Conservation (phyloP, 2,888 invertebrate genomes). For the Oscheius sp. region DNA sequence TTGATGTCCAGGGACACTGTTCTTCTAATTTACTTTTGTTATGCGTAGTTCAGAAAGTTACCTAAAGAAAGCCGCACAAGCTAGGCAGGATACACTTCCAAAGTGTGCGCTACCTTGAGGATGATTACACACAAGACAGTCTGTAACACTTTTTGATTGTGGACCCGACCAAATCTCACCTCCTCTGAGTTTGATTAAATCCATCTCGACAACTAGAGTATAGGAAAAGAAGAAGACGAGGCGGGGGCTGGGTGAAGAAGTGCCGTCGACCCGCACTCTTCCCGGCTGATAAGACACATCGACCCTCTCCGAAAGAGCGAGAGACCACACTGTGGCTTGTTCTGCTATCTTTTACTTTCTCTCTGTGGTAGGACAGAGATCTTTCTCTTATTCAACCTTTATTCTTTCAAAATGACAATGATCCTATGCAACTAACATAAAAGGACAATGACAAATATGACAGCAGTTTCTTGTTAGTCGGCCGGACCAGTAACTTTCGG, state of each 20-base stretch:
- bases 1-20: slow-evolving; percentile 56
- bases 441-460: not conserved
- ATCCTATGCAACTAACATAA: not conserved
- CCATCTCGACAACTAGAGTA: slow-evolving; percentile 33
- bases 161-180: slow-evolving; percentile 1
- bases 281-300: slow-evolving; percentile 25
- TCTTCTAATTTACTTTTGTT: slow-evolving; percentile 23
- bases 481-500: slow-evolving; percentile 21
- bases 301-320: not conserved
- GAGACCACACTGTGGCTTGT: too few relatives aligned
- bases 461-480: not conserved
- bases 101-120: slow-evolving; percentile 61
- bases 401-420: not conserved
- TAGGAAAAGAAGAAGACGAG: slow-evolving; percentile 12
- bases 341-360: too few relatives aligned
- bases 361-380: too few relatives aligned
- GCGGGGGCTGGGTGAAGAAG: not conserved
- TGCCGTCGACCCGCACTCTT: too few relatives aligned
- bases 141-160: slow-evolving; percentile 20
- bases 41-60: not conserved
- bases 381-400: too few relatives aligned
- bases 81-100: slow-evolving; percentile 59
- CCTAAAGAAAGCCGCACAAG: slow-evolving; percentile 66
- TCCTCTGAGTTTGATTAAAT: slow-evolving; percentile 32
- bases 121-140: slow-evolving; percentile 55